Conservation (phyloP, 1,140 invertebrate species). For the Heliconius hermathena region DNA sequence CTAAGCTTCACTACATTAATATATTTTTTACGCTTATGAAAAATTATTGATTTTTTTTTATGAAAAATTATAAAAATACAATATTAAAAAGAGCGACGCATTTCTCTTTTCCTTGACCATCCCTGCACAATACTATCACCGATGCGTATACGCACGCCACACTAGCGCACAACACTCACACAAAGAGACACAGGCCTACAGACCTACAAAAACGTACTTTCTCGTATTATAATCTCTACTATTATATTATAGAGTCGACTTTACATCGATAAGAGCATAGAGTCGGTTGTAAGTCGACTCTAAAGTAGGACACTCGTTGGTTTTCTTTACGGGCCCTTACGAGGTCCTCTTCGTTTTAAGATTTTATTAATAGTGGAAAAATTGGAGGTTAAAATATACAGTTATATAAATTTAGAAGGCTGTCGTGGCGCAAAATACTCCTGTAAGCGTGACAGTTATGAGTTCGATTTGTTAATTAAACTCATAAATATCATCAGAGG, state of each 20-base stretch:
- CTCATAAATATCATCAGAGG: too few relatives aligned
- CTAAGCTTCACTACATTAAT: too few relatives aligned
- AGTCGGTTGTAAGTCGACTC: conserved; percentile 41
- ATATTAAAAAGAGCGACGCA: conserved; percentile 56
- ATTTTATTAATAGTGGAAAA: conserved; percentile 8
- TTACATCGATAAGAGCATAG: conserved; percentile 7
- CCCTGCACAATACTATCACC: conserved; percentile 72
- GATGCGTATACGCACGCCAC: conserved; percentile 68
- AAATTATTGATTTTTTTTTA: too few relatives aligned
- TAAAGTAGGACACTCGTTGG: conserved; percentile 71
- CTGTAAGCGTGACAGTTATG: not conserved
- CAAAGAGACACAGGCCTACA: conserved; percentile 69
- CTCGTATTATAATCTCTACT: conserved; percentile 29
- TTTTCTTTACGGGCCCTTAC: conserved; percentile 70
- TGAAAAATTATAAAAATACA: too few relatives aligned
- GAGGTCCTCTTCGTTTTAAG: conserved; percentile 53
- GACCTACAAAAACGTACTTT: conserved; percentile 73
- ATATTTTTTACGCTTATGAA: too few relatives aligned
- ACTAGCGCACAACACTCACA: conserved; percentile 54
- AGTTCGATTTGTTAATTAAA: not conserved
- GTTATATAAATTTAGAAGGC: too few relatives aligned
- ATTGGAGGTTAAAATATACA: not conserved
- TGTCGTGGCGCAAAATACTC: not conserved
- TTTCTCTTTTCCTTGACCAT: conserved; percentile 66
- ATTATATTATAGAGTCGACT: conserved; percentile 41